Conservation (phyloP, 2,797 vertebrate genomes). For the Cheirogaleus major region DNA sequence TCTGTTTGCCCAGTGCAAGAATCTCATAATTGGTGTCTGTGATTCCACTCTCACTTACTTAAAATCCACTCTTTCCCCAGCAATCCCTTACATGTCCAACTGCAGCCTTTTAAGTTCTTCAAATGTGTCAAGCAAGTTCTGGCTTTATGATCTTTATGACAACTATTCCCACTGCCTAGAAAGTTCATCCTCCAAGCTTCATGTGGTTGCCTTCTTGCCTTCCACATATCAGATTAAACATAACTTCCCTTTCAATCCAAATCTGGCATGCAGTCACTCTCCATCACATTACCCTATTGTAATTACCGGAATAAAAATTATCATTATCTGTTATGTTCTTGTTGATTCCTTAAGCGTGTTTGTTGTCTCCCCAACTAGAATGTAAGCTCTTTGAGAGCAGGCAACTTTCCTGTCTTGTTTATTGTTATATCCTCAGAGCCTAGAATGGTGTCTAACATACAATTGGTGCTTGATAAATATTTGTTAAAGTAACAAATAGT, state of each 20-base stretch:
- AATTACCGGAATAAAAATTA: background rate
- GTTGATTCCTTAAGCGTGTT: background rate
- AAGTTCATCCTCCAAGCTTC: background rate
- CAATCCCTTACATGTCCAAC: background rate
- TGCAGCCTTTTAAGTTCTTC: background rate
- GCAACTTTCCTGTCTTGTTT: background rate
- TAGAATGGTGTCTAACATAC: background rate
- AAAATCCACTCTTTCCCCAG: background rate
- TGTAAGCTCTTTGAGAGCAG: background rate
- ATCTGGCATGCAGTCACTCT: background rate
- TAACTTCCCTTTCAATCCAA: background rate
- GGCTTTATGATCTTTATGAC: background rate
- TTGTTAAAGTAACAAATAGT: conserved; percentile 1
- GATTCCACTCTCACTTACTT: background rate
- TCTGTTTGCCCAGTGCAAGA: background rate
- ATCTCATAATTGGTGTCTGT: background rate
- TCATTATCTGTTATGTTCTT: background rate
- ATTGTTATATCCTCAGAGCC: background rate
- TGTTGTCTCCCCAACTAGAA: background rate
- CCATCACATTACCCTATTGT: background rate
- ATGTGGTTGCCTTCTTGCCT: background rate
- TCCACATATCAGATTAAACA: background rate
- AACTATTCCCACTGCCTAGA: background rate
- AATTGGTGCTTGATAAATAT: background rate
- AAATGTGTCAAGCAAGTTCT: background rate